Base-by-base conservation (phyloP, 1,140 invertebrate genomes). In the Oppia nitens region DNA sequence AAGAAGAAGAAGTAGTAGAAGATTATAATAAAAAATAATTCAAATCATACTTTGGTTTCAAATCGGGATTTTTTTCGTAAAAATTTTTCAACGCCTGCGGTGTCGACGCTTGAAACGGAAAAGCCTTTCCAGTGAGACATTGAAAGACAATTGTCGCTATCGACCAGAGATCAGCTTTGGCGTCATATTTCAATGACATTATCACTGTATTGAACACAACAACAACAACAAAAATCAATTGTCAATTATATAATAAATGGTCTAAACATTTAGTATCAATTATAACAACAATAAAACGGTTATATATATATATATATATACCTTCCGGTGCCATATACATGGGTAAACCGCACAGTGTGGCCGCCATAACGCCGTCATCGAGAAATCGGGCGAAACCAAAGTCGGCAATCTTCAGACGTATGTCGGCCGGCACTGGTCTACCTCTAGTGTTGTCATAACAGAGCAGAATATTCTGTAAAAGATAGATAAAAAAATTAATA, bases 331-430 rank as follows among this genome's bases (percentile, higher is more conserved):
- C 86, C 95, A 98, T 98, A 68, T 98, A 99, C 94, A 99, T 98
- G 2, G 96, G 96, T 32, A 94, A 98, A 21, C 95, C 96, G 74
- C 96, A 99, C 2, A 99, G 74, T 32, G 96, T 99, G 51, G 91
- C 94, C 50, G 96, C 96, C 96, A 99, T 99, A 20, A 94, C 91
- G 52, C 95, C 96, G 72, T 98, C 95, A 73, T 93, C 84, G 6
- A 99, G 74, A 73, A 98, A 98, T 68, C 96, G 78, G 27, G 96
- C 96, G 76, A 99, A 99, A 21, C 96, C 96, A 79, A 99, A 99
- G 76, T 99, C 96, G 67, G 96, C 63, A 78, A 78, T 66, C 40
- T 98, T 98, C 14, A 98, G 78, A 53, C 81, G 85, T 61, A 98
- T 94, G 71, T 96, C 86, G 63, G 83, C 80, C 47, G 91, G 87